Evolutionary conservation across 2,797 vertebrate genomes (phyloP).

Genomic region (Protosalanx chinensis): DNA sequence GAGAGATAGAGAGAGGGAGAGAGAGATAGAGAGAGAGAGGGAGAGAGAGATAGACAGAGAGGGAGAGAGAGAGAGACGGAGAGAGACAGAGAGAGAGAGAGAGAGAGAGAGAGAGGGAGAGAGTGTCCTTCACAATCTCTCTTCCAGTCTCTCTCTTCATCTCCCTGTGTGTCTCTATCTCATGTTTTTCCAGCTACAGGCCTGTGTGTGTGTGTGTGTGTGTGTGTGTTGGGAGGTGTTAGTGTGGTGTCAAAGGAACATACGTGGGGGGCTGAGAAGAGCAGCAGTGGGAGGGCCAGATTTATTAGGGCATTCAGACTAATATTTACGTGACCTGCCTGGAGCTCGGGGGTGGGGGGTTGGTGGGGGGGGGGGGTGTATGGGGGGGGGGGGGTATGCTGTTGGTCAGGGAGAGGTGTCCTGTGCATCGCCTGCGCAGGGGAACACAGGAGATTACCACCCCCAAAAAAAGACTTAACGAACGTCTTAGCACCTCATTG

Average conservation of each 20-base stretch:
- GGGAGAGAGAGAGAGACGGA: background rate
- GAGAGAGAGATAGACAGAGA: too few relatives aligned
- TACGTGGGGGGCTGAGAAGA: conserved; percentile 28
- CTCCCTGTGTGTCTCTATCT: conserved; percentile 39
- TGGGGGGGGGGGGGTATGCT: conserved; percentile 11
- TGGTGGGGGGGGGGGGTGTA: conserved; percentile 10
- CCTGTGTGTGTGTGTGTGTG: conserved; percentile 32
- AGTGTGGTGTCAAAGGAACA: conserved; percentile 34
- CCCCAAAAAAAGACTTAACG: conserved; percentile 17
- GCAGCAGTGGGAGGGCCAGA: conserved; percentile 51
- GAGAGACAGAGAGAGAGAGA: too few relatives aligned
- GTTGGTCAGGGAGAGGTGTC: conserved; percentile 27
- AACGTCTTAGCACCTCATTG: too few relatives aligned
- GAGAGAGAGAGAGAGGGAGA: too few relatives aligned
- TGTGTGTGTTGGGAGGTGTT: conserved; percentile 45
- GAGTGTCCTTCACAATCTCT: conserved; percentile 14
- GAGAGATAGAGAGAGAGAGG: too few relatives aligned
- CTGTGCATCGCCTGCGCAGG: conserved; percentile 22
- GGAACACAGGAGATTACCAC: conserved; percentile 28
- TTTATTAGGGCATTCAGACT: conserved; percentile 60
- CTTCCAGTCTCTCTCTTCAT: conserved; percentile 47
- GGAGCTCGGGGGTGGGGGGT: conserved; percentile 33
- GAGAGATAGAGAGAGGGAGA: background rate
- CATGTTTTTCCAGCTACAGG: conserved; percentile 13
- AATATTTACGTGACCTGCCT: conserved; percentile 63